Percentiles rank a stretch among this genome's conserved stretches.
Evolutionary conservation across 1,140 invertebrate genomes (phyloP).

Genomic region (Alviniconcha marisindica): DNA sequence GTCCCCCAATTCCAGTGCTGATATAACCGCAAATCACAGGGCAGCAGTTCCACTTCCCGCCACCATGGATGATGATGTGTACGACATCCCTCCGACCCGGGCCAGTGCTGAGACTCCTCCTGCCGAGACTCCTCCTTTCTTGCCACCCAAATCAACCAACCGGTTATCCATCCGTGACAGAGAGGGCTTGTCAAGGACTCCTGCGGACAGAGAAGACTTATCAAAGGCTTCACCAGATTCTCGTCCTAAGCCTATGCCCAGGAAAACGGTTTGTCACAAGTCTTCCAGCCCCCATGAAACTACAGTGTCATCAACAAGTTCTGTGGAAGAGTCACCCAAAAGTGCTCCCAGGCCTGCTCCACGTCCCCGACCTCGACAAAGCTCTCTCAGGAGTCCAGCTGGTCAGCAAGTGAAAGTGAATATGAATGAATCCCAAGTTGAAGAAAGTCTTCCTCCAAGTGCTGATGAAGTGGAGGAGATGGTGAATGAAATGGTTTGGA

Average conservation of each 20-base stretch:
- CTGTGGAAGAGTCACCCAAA: not conserved
- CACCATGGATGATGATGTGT: slow-evolving; percentile 18
- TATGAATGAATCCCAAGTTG: not conserved
- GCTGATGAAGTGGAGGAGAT: slow-evolving; percentile 34
- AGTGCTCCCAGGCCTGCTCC: slow-evolving; percentile 5
- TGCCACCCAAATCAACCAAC: slow-evolving; percentile 2
- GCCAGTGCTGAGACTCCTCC: not conserved
- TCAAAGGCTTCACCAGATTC: not conserved
- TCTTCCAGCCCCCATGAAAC: not conserved
- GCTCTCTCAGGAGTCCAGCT: not conserved
- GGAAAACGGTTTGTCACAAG: not conserved
- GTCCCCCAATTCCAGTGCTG: no score
- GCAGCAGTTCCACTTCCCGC: no score
- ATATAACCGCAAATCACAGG: no score
- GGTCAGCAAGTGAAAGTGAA: not conserved
- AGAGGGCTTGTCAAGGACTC: slow-evolving; percentile 20
- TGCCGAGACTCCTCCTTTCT: slow-evolving; percentile 3
- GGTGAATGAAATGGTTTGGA: slow-evolving; percentile 20
- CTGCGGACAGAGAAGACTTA: no score
- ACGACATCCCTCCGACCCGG: slow-evolving; percentile 13
- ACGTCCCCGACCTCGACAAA: slow-evolving; percentile 11
- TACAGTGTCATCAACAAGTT: not conserved
- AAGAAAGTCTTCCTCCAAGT: slow-evolving; percentile 18
- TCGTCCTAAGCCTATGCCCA: slow-evolving; percentile 18
- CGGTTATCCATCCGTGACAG: not conserved